phyloP scores from a whole-genome alignment of 2,888 invertebrate genomes.

The Harmothoe impar region DNA sequence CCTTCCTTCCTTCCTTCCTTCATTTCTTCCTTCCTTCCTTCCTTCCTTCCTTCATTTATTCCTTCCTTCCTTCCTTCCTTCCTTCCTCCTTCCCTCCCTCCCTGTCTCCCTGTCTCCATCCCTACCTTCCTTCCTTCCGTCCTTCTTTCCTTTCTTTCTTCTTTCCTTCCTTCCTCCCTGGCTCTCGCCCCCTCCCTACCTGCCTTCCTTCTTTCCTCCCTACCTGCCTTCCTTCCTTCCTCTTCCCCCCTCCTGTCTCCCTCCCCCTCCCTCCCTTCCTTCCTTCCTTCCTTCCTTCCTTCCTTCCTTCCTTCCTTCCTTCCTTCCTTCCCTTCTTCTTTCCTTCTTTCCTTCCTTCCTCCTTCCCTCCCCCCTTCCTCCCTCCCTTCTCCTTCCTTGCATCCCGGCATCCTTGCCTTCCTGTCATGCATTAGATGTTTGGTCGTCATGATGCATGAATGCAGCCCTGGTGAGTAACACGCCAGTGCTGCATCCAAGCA shows the following conservation, averaged over 20 bases:
- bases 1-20: neutral
- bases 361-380: neutral
- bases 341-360: neutral
- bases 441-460: too few relatives aligned
- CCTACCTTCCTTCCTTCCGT: neutral
- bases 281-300: neutral
- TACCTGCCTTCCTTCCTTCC: neutral
- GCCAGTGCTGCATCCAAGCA: too few relatives aligned
- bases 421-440: too few relatives aligned
- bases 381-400: neutral
- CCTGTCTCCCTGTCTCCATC: neutral
- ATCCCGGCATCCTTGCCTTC: neutral
- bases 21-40: neutral
- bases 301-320: neutral
- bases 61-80: neutral
- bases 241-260: neutral
- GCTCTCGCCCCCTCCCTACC: neutral
- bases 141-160: neutral
- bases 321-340: neutral
- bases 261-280: neutral
- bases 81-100: neutral
- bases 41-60: neutral
- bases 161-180: neutral
- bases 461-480: too few relatives aligned
- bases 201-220: neutral